Base-by-base conservation (phyloP, 64 coral and sea anemone genomes). In the Montipora capricornis region DNA sequence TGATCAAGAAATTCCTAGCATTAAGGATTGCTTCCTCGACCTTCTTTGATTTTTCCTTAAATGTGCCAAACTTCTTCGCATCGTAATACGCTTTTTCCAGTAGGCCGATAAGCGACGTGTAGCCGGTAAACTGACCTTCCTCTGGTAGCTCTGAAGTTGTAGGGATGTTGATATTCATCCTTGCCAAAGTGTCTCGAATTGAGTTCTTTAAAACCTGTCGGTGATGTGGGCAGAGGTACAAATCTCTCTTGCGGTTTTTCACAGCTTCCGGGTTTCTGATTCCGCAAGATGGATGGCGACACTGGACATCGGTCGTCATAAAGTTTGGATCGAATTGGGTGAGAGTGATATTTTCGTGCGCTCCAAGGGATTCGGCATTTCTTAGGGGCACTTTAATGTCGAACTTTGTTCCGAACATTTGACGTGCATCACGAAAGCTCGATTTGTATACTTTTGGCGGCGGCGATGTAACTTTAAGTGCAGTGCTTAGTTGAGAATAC, bases 271-370 rank as follows among this genome's bases (percentile, higher is more conserved):
- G 46, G 59, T 88, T 88, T 53, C 3, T 80, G 12, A 13, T 22
- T 14, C 79, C 45, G 49, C 92, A 93, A 4, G 75, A 85, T 3
- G 92, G 83, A 8, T 77, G 76, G 12, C 91, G 70, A 47, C 91
- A 93, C 2, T 49, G 2, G 19, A 93, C 84, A 8, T 93, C 61
- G 6, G 44, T 78, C 4, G 83, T 68, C 5, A 15, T 44, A 37
- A 87, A 93, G 60, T 93, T 93, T 2, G 92, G 92, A 73, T 93
- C 92, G 49, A 93, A 93, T 84, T 80, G 83, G 6, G 15, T 9
- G 16, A 93, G 78, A 14, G 8, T 47, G 59, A 93, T 80, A 19
- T 16, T 22, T 47, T 93, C 75, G 75, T 76, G 2, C n/a, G 47
- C 59, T 13, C 73, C 48, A 19, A 51, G 47, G 4, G 88, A 84